A percentile compares a stretch with the other conserved stretches of the same genome.
These are phyloP conservation scores for Coregonus sp. DNA, from an alignment of 2,797 vertebrate genomes.

Conservation along the genomic window DNA sequence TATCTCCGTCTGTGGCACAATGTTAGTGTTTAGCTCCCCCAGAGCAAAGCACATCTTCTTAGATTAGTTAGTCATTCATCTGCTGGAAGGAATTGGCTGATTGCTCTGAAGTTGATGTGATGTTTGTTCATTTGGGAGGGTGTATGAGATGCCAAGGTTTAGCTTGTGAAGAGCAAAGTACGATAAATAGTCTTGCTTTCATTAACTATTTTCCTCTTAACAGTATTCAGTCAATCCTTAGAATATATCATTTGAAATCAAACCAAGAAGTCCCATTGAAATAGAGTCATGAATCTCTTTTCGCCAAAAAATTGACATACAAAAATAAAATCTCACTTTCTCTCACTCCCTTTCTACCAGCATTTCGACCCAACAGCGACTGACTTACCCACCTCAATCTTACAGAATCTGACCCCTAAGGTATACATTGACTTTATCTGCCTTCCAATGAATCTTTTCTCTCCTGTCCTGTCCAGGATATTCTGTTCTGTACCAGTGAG, in stretches of 20 bases:
- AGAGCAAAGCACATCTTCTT: constrained; percentile 45
- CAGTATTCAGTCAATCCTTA: not conserved
- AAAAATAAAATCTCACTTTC: not conserved
- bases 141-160: not conserved
- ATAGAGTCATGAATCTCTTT: too few relatives aligned
- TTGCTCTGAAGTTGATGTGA: constrained; percentile 6
- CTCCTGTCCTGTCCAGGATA: constrained; percentile 73
- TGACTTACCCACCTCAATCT: constrained; percentile 40
- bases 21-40: constrained; percentile 5
- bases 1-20: constrained; percentile 27
- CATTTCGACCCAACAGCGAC: constrained; percentile 42
- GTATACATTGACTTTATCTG: constrained; percentile 43
- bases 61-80: constrained; percentile 34
- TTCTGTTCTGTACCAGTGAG: constrained; percentile 87
- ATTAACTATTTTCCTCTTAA: not conserved
- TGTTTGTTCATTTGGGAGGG: not conserved
- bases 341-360: constrained; percentile 14
- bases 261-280: not conserved
- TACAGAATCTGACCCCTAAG: constrained; percentile 36
- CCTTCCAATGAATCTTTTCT: constrained; percentile 28
- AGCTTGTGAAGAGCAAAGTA: not conserved
- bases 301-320: too few relatives aligned
- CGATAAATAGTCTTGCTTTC: not conserved
- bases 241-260: not conserved
- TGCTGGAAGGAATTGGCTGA: constrained; percentile 18